Conservation (phyloP, 2,113 vertebrate genomes). For the Sterrhoptilus dennistouni region DNA sequence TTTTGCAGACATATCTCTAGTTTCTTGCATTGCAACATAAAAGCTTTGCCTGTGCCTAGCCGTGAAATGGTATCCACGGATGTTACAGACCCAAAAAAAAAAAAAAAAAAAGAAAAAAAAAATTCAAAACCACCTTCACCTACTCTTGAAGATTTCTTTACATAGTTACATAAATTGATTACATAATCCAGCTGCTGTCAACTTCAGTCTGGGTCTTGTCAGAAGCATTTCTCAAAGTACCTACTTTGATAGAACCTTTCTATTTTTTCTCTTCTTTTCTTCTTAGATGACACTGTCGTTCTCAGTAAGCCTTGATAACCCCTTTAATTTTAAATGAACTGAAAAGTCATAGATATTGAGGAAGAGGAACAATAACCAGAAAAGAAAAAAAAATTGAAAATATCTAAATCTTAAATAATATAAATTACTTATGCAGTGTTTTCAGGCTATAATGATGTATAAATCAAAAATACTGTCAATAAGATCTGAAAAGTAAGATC, state of each 20-base stretch:
- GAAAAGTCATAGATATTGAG: background rate
- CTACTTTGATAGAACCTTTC: background rate
- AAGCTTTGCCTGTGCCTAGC: background rate
- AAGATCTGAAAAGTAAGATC: background rate
- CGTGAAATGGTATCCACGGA: background rate
- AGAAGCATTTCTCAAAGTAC: conserved; percentile 6
- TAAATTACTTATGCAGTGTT: background rate
- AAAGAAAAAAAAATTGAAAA: background rate
- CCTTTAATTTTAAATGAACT: background rate
- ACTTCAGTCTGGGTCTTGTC: conserved; percentile 14
- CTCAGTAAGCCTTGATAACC: background rate
- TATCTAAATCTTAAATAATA: background rate
- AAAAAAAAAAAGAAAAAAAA: background rate
- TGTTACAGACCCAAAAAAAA: background rate
- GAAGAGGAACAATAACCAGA: background rate
- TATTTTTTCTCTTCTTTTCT: conserved; percentile 7
- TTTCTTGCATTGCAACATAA: background rate
- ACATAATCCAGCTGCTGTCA: conserved; percentile 11
- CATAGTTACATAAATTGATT: conserved; percentile 19
- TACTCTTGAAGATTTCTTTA: background rate
- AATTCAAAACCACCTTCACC: background rate
- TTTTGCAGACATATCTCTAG: background rate
- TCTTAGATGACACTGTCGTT: background rate
- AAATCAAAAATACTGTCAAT: background rate
- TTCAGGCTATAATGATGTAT: background rate